Evolutionary conservation across 2,888 invertebrate species (phyloP).

Genomic region (Callosobruchus maculatus): DNA sequence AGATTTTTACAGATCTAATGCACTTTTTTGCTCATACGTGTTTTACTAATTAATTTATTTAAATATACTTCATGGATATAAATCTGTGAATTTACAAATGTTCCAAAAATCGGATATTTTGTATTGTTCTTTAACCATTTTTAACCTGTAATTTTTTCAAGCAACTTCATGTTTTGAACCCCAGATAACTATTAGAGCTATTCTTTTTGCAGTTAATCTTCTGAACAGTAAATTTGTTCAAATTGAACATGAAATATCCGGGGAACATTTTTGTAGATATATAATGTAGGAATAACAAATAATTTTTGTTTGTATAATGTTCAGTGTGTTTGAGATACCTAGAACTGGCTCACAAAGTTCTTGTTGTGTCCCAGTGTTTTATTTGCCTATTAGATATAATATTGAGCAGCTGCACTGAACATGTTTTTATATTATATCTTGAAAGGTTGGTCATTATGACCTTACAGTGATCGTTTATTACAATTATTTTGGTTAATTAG

Average conservation of each 20-base stretch:
- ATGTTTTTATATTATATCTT: not conserved
- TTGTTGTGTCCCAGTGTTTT: not conserved
- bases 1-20: not conserved
- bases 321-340: not conserved
- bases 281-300: not conserved
- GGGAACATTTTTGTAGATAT: not conserved
- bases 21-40: not conserved
- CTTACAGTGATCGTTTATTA: not conserved
- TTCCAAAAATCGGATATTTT: not conserved
- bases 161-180: too few species aligned
- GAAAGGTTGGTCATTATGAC: not conserved
- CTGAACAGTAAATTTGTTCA: too few species aligned
- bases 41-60: not conserved
- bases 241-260: not conserved
- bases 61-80: not conserved
- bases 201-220: too few species aligned
- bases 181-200: too few species aligned
- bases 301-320: not conserved
- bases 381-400: not conserved
- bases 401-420: not conserved
- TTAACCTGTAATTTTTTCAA: too few species aligned
- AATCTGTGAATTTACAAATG: not conserved
- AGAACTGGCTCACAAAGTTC: not conserved
- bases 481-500: not conserved
- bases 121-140: not conserved